A percentile compares a stretch with the other conserved stretches of the same genome.
Evolutionary conservation across 1,140 invertebrate genomes (phyloP).

Genomic region (Nilaparvata lugens): DNA sequence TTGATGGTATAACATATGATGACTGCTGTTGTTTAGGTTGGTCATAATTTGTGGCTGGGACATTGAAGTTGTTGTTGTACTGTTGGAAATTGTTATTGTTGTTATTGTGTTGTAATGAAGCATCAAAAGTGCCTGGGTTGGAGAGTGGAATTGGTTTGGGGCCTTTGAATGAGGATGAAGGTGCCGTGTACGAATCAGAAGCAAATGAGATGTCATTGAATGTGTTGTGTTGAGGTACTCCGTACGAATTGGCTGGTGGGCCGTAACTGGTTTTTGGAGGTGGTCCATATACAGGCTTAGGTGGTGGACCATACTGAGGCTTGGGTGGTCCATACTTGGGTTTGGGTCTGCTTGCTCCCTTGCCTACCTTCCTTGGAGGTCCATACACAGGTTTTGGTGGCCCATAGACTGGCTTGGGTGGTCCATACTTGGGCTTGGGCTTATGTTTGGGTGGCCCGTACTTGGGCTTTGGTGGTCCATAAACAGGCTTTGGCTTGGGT

Average conservation of each 20-base stretch:
- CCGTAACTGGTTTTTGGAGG: conserved; percentile 19
- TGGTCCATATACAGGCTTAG: conserved; percentile 18
- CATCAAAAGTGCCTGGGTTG: not conserved
- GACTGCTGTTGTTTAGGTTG: not conserved
- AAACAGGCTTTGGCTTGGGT: conserved; percentile 18
- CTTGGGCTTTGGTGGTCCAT: conserved; percentile 24
- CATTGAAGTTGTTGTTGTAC: not conserved
- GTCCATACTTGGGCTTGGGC: conserved; percentile 25
- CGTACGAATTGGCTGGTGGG: conserved; percentile 22
- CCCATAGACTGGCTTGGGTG: conserved; percentile 26
- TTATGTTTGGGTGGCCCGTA: conserved; percentile 13
- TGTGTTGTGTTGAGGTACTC: conserved; percentile 16
- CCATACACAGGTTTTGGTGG: conserved; percentile 29
- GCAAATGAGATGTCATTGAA: conserved; percentile 14
- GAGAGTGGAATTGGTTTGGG: conserved; percentile 9
- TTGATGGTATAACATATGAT: conserved; percentile 13
- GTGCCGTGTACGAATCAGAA: conserved; percentile 20
- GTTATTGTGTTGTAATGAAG: not conserved
- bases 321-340: conserved; percentile 27
- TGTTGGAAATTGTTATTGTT: not conserved
- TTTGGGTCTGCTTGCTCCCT: conserved; percentile 14
- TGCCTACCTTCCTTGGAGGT: conserved; percentile 22
- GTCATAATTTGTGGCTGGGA: not conserved
- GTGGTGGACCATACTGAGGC: conserved; percentile 23
- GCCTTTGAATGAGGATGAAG: conserved; percentile 16